Percentiles rank a stretch among this genome's conserved stretches.
phyloP scores from a whole-genome alignment of 2,888 invertebrate genomes.

The Drosophila mulleri region DNA sequence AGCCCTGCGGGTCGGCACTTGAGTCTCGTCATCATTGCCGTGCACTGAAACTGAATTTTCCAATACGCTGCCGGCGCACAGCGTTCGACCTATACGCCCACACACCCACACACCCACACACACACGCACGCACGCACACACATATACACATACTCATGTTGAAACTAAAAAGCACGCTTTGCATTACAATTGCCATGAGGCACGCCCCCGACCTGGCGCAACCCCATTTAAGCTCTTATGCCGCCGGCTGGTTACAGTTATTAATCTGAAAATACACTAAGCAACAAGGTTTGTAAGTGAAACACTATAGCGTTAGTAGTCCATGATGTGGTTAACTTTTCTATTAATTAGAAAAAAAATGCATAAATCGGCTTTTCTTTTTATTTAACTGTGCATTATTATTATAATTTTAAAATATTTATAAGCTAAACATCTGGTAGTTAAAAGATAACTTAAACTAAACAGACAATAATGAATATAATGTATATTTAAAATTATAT shows the following conservation, averaged over 20 bases:
- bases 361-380: too few species aligned
- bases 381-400: too few species aligned
- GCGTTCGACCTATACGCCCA: slow-evolving; percentile 28
- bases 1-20: slow-evolving; percentile 77
- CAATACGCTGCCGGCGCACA: slow-evolving; percentile 49
- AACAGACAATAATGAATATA: too few species aligned
- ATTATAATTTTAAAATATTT: too few species aligned
- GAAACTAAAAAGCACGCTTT: slow-evolving; percentile 43
- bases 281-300: slow-evolving; percentile 6
- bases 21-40: slow-evolving; percentile 63
- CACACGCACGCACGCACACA: slow-evolving; percentile 10
- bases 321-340: too few species aligned
- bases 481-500: too few species aligned
- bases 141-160: slow-evolving; percentile 18
- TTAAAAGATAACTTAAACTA: too few species aligned
- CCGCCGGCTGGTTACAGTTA: slow-evolving; percentile 68
- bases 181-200: slow-evolving; percentile 68
- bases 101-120: slow-evolving; percentile 5
- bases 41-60: slow-evolving; percentile 74
- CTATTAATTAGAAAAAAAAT: background rate
- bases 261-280: slow-evolving; percentile 70
- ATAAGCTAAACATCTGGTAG: too few species aligned
- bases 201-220: slow-evolving; percentile 39
- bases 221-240: slow-evolving; percentile 44
- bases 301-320: background rate